These are phyloP conservation scores for Nothobranchius kuhntae DNA, from an alignment of 2,113 vertebrate species.

Conservation along the genomic window DNA sequence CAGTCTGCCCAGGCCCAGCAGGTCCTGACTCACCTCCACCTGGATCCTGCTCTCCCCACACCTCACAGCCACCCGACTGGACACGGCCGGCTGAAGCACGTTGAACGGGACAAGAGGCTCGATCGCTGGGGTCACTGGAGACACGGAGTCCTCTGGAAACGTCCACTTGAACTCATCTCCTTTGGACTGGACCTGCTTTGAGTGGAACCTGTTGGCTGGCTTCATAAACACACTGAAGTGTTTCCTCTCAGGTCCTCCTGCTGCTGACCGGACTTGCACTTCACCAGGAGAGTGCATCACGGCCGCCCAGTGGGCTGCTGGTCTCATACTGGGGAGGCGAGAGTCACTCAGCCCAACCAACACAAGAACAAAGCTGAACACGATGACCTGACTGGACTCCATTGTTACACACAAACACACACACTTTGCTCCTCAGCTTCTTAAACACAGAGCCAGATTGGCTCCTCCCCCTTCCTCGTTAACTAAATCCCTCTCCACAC, in stretches of 20 bases:
- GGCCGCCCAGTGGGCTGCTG: background rate
- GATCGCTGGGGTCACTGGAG: background rate
- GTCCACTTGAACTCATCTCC: conserved; percentile 6
- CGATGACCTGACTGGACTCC: conserved; percentile 16
- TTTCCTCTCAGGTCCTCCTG: conserved; percentile 12
- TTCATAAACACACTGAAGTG: conserved; percentile 3
- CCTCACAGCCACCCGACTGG: conserved; percentile 36
- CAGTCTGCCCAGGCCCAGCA: conserved; percentile 35
- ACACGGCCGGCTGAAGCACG: background rate
- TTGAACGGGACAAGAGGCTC: background rate
- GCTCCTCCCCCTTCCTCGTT: conserved; percentile 30
- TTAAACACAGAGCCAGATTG: conserved; percentile 6
- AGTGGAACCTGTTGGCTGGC: background rate
- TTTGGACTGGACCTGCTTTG: background rate
- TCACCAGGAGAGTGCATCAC: background rate
- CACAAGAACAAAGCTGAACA: conserved; percentile 2
- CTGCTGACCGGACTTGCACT: background rate
- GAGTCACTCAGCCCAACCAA: conserved; percentile 12
- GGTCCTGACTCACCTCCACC: conserved; percentile 57
- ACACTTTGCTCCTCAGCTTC: background rate
- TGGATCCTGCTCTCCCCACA: conserved; percentile 47
- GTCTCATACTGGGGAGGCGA: background rate
- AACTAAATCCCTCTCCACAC: conserved; percentile 20
- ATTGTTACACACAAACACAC: conserved; percentile 20
- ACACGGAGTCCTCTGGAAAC: conserved; percentile 30